These are phyloP conservation scores for Pimpla rufipes DNA, from an alignment of 2,888 invertebrate genomes.

Conservation along the genomic window DNA sequence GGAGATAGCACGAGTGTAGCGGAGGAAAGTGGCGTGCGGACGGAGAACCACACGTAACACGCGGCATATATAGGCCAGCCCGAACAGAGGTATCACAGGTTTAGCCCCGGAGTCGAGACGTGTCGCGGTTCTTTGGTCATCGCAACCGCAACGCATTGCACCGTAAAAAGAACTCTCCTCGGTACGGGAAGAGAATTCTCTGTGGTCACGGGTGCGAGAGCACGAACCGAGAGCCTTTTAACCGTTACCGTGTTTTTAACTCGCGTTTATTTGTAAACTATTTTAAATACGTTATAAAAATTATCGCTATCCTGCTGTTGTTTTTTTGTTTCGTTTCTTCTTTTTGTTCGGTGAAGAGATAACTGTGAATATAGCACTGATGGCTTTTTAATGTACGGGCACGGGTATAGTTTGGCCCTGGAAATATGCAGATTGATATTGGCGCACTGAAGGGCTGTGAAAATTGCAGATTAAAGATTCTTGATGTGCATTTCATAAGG, in stretches of 20 bases:
- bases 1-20: constrained; percentile 32
- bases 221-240: constrained; percentile 5
- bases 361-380: not conserved
- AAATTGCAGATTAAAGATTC: too few species aligned
- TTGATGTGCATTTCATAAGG: too few species aligned
- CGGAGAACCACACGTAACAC: constrained; percentile 12
- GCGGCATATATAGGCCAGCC: constrained; percentile 23
- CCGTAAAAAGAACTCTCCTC: constrained; percentile 1
- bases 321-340: not conserved
- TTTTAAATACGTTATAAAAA: constrained; percentile 11
- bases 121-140: constrained; percentile 28
- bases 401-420: not conserved
- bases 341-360: not conserved
- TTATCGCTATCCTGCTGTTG: not conserved
- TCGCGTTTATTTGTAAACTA: not conserved
- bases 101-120: not conserved
- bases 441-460: too few species aligned
- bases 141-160: constrained; percentile 19
- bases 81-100: constrained; percentile 15
- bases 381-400: not conserved
- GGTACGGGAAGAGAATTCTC: not conserved
- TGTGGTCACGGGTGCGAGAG: constrained; percentile 13
- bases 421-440: too few species aligned
- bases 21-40: constrained; percentile 35
- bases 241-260: constrained; percentile 17